Evolutionary conservation across 2,888 invertebrate genomes (phyloP).

Genomic region (Neria commutata): DNA sequence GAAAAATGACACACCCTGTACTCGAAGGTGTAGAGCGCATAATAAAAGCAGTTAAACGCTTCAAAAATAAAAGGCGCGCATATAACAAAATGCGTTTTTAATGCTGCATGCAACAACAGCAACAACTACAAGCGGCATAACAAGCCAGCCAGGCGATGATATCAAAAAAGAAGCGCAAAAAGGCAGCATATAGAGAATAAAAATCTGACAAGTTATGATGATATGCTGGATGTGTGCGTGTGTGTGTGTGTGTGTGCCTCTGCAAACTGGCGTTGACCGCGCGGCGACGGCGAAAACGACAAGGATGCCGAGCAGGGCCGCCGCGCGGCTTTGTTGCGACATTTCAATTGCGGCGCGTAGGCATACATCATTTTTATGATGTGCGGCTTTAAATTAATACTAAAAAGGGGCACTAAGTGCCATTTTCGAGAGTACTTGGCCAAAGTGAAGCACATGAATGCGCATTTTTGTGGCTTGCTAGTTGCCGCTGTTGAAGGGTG

Average conservation of each 20-base stretch:
- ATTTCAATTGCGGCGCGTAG: slow-evolving; percentile 11
- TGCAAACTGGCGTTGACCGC: not conserved
- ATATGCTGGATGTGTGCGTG: not conserved
- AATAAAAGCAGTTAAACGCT: too few species aligned
- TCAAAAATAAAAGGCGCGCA: not conserved
- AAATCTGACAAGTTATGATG: slow-evolving; percentile 11
- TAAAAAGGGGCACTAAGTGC: slow-evolving; percentile 22
- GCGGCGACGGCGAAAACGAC: not conserved
- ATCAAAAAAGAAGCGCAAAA: slow-evolving; percentile 8
- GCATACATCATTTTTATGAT: slow-evolving; percentile 8
- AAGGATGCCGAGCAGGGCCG: not conserved
- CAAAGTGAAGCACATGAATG: too few species aligned
- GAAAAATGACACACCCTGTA: too few species aligned
- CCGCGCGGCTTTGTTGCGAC: slow-evolving; percentile 16
- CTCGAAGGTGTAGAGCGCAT: too few species aligned
- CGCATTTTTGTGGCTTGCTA: not conserved
- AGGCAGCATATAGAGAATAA: slow-evolving; percentile 6
- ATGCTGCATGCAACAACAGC: slow-evolving; percentile 14
- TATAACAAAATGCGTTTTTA: slow-evolving; percentile 20
- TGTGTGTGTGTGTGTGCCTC: not conserved
- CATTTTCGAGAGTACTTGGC: not conserved
- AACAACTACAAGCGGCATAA: slow-evolving; percentile 5
- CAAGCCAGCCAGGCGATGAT: slow-evolving; percentile 7
- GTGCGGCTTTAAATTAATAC: slow-evolving; percentile 9
- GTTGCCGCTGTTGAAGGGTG: too few species aligned